phyloP scores from a whole-genome alignment of 2,888 invertebrate genomes.

The Drosophila paramelanica region DNA sequence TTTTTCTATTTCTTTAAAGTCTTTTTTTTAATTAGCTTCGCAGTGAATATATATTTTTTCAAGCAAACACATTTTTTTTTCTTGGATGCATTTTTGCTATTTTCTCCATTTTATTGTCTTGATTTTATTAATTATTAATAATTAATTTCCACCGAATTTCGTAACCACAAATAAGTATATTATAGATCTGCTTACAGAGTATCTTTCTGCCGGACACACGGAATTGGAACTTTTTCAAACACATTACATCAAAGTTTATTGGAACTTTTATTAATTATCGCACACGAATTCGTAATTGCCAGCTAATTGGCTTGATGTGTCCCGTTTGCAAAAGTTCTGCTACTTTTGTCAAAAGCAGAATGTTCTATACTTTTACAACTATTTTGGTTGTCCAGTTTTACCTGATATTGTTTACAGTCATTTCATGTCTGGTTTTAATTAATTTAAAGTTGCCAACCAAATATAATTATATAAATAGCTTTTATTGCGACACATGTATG shows the following conservation, averaged over 20 bases:
- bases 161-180: no score
- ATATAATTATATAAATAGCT: constrained; percentile 50
- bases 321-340: constrained; percentile 15
- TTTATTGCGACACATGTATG: constrained; percentile 15
- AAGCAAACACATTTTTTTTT: no score
- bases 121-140: no score
- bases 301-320: constrained; percentile 58
- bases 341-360: constrained; percentile 28
- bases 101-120: no score
- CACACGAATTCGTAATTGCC: constrained; percentile 52
- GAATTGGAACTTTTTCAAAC: no score
- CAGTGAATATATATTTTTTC: no score
- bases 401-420: constrained; percentile 2
- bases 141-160: no score
- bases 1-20: no score
- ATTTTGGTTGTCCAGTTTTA: constrained; percentile 5
- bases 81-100: no score
- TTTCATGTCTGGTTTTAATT: constrained; percentile 43
- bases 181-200: background rate
- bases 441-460: constrained; percentile 47
- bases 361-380: constrained; percentile 7
- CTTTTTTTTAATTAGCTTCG: no score
- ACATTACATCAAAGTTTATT: constrained; percentile 11
- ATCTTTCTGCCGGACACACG: background rate
- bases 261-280: constrained; percentile 50